Conservation (phyloP, 2,888 invertebrate genomes). For the Plusia festucae region DNA sequence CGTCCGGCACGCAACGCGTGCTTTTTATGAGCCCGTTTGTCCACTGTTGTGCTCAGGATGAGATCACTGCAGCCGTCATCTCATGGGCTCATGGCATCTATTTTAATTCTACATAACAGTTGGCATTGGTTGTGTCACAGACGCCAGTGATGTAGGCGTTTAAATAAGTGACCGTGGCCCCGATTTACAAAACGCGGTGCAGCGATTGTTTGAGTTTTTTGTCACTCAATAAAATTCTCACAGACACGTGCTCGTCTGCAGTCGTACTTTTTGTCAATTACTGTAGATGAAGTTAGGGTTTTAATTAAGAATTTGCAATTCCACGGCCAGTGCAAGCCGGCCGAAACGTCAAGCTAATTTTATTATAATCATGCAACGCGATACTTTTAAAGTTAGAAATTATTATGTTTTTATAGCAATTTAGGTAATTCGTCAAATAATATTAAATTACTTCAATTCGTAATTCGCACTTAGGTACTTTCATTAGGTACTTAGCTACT, state of each 20-base stretch:
- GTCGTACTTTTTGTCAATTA: background rate
- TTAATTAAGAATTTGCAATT: no score
- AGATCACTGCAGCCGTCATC: conserved; percentile 58
- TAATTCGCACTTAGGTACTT: no score
- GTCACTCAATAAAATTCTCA: background rate
- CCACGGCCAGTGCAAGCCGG: no score
- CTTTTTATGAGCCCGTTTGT: conserved; percentile 53
- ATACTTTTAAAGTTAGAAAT: no score
- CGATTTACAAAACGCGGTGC: conserved; percentile 64
- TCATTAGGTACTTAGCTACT: no score
- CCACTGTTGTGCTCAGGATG: conserved; percentile 54
- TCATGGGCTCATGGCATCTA: conserved; percentile 60
- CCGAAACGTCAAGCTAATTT: no score
- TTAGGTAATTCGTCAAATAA: no score
- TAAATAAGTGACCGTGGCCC: conserved; percentile 79
- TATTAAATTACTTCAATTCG: no score
- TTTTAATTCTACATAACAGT: conserved; percentile 61
- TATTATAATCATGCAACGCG: no score
- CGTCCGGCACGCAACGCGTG: conserved; percentile 20
- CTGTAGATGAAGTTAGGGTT: no score
- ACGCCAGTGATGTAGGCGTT: conserved; percentile 70
- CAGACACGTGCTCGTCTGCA: background rate
- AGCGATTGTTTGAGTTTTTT: conserved; percentile 49
- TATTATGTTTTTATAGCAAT: no score
- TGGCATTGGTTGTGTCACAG: conserved; percentile 64